Base-by-base conservation (phyloP, 2,797 vertebrate genomes). In the Acridotheres tristis region DNA sequence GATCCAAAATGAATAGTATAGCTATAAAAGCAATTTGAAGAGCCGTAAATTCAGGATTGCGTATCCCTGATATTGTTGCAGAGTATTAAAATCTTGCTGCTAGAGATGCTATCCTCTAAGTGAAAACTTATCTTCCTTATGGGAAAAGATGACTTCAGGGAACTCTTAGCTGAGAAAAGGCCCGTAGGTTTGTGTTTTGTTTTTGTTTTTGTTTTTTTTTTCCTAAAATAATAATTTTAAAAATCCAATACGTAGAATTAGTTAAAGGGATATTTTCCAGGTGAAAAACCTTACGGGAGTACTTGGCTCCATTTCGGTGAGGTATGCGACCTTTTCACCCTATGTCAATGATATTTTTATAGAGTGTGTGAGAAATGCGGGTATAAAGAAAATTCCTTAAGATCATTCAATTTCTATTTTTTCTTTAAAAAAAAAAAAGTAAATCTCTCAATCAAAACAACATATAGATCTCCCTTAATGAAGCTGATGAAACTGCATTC, bases 331-430 rank as follows among this genome's bases (percentile, higher is more conserved):
- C 91, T 97, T 95, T 96, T 95, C 85, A 95, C 92, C 92, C 55
- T 89, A 40, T 78, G 88, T 95, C 95, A 95, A 79, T 88, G 93
- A 94, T 96, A 94, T 96, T 96, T 96, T 96, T 96, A 94, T 96
- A 90, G 84, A 90, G 76, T 73, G 85, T 84, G 75, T 66, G 85
- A 92, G 92, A 96, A 94, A 96, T 74, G 38, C 0, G 3, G 76
- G 61, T 81, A 68, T 93, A 54, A 95, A 95, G 85, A 96, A 93
- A 93, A 94, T 86, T 94, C 87, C 69, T 86, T 59, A 61, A 69
- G 54, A 91, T 88, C 27, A 74, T 83, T 69, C 48, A 47, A 27
- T 54, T 94, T 90, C 81, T 69, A 34, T 59, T 83, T 90, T 65
- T 42, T 36, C 5, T 27, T 27, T 11, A 11, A 72, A 69, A 54